These are phyloP conservation scores for Neoitamus cyanurus DNA, from an alignment of 2,888 invertebrate genomes.

Conservation along the genomic window DNA sequence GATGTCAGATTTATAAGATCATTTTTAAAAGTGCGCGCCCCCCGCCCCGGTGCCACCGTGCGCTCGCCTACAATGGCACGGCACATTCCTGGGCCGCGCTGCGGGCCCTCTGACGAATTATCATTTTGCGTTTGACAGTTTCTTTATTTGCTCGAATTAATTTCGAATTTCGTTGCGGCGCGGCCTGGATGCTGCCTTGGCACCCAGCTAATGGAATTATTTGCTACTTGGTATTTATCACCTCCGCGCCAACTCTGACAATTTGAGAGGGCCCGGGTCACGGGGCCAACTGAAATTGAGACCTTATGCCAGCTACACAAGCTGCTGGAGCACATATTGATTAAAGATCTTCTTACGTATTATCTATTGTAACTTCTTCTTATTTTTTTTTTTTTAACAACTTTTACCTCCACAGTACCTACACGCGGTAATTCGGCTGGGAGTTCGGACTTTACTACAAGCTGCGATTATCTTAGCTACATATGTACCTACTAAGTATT, in stretches of 20 bases:
- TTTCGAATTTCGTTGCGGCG: conserved; percentile 37
- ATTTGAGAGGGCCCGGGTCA: not conserved
- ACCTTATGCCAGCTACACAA: not conserved
- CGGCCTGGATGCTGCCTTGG: not conserved
- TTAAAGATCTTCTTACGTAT: not conserved
- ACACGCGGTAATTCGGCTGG: no score
- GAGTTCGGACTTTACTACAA: no score
- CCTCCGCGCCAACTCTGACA: not conserved
- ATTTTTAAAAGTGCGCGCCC: conserved; percentile 54
- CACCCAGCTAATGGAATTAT: not conserved
- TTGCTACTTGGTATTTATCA: conserved; percentile 5
- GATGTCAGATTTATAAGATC: conserved; percentile 65
- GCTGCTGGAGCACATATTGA: not conserved
- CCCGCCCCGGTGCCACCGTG: not conserved
- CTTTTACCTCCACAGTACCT: no score
- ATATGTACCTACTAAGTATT: no score
- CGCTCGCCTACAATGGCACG: not conserved
- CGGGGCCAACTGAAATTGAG: not conserved
- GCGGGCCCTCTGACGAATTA: conserved; percentile 51
- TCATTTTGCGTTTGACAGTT: conserved; percentile 52
- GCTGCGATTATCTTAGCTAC: no score
- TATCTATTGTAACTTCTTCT: no score
- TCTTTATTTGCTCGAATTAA: conserved; percentile 52
- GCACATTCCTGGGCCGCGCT: not conserved
- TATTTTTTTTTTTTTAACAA: no score